phyloP scores from a whole-genome alignment of 1,140 invertebrate species.

The Drosophila melanica region DNA sequence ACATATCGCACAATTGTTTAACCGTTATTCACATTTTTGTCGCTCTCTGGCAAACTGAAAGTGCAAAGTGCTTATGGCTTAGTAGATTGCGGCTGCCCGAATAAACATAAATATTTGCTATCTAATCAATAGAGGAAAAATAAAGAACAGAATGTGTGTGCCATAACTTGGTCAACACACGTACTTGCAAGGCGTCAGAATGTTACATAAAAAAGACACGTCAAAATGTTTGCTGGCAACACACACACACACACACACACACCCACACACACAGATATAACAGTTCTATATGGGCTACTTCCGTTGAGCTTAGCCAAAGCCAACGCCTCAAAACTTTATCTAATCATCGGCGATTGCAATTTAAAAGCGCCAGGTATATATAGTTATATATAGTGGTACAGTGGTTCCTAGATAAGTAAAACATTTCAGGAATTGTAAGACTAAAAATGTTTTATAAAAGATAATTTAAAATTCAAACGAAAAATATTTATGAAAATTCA shows the following conservation, averaged over 20 bases:
- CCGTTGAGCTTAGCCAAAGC: slow-evolving; percentile 22
- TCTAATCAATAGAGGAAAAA: slow-evolving; percentile 33
- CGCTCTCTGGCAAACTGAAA: neutral
- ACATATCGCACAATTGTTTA: slow-evolving; percentile 6
- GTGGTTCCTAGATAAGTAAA: neutral
- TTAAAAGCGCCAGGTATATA: slow-evolving; percentile 5
- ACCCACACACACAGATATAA: neutral
- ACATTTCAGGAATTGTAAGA: neutral
- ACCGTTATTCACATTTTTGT: slow-evolving; percentile 1
- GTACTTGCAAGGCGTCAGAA: slow-evolving; percentile 16
- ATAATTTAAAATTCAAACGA: no score
- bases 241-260: slow-evolving; percentile 9
- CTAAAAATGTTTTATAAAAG: no score
- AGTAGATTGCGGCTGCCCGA: neutral
- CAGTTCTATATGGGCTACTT: slow-evolving; percentile 24
- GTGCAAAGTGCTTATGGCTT: slow-evolving; percentile 15
- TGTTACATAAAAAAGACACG: slow-evolving; percentile 30
- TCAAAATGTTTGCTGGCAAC: slow-evolving; percentile 27
- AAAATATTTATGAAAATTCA: no score
- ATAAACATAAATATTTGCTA: slow-evolving; percentile 31
- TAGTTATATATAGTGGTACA: neutral
- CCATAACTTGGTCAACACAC: slow-evolving; percentile 4
- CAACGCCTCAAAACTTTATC: slow-evolving; percentile 19
- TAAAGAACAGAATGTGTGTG: neutral
- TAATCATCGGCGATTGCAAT: slow-evolving; percentile 29